Percentiles rank a stretch among this genome's conserved stretches.
phyloP scores from a whole-genome alignment of 2,113 vertebrate species.

The Pelvicachromis taeniatus region DNA sequence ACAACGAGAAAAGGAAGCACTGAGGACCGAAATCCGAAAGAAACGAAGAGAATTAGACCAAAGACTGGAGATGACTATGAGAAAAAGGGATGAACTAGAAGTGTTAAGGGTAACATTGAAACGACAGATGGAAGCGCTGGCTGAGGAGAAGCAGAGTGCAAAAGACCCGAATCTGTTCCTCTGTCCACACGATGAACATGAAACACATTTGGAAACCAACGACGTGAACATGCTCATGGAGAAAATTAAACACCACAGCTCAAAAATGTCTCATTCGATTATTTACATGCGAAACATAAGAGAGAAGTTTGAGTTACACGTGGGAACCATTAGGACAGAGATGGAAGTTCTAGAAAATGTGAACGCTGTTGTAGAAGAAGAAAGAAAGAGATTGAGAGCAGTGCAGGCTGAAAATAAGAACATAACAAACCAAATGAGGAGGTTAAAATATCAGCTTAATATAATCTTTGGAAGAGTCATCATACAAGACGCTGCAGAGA shows the following conservation, averaged over 20 bases:
- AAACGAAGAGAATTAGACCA: conserved; percentile 24
- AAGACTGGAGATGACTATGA: conserved; percentile 17
- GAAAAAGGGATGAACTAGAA: conserved; percentile 31
- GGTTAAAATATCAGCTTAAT: conserved; percentile 13
- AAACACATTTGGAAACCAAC: not conserved
- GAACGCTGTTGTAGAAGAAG: not conserved
- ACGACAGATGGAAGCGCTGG: conserved; percentile 3
- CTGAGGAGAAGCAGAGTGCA: not conserved
- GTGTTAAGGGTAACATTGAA: conserved; percentile 9
- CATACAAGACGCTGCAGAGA: not conserved
- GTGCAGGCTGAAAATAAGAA: not conserved
- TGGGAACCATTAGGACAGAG: not conserved
- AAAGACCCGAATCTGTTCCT: not conserved
- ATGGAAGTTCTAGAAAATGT: conserved; percentile 1
- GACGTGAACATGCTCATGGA: not conserved
- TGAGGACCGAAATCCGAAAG: conserved; percentile 4
- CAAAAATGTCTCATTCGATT: not conserved
- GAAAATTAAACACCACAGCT: not conserved
- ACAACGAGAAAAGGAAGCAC: not conserved
- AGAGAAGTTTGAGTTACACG: not conserved
- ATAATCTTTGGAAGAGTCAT: not conserved
- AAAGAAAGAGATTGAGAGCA: not conserved
- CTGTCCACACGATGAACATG: not conserved
- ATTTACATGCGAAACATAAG: not conserved
- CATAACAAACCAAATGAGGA: not conserved